Conservation (phyloP, 2,888 invertebrate genomes). For the Ormyrus pomaceus region DNA sequence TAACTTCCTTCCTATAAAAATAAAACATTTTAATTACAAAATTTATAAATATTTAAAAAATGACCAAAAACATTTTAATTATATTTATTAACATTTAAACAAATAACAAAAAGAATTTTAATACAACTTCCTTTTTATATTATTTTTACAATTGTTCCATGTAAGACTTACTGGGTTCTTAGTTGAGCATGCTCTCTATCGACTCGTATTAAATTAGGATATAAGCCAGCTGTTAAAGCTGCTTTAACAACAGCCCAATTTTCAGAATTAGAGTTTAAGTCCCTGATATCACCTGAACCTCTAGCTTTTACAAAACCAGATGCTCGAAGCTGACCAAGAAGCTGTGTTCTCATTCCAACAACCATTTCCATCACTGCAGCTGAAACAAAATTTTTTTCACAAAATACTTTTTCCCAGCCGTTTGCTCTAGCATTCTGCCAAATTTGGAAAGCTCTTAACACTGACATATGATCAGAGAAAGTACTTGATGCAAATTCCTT, state of each 20-base stretch:
- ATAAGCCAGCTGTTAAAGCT: slow-evolving; percentile 90
- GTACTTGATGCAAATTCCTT: slow-evolving; percentile 85
- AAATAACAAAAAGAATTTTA: background rate
- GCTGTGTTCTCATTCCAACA: slow-evolving; percentile 87
- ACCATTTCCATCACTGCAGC: slow-evolving; percentile 93
- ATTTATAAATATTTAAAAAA: background rate
- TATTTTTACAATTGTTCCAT: background rate
- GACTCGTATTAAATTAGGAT: slow-evolving; percentile 90
- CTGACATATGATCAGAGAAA: slow-evolving; percentile 92
- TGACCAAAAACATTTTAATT: background rate
- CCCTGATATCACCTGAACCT: slow-evolving; percentile 83
- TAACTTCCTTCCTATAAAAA: slow-evolving; percentile 78
- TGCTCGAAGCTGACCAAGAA: slow-evolving; percentile 87
- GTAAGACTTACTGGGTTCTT: slow-evolving; percentile 79
- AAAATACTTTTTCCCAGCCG: slow-evolving; percentile 83
- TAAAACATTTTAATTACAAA: background rate
- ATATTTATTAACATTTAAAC: background rate
- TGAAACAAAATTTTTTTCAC: slow-evolving; percentile 86
- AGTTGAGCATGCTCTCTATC: slow-evolving; percentile 81
- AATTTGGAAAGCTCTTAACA: slow-evolving; percentile 87
- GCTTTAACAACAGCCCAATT: slow-evolving; percentile 95
- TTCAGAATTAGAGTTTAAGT: slow-evolving; percentile 89
- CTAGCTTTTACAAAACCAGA: slow-evolving; percentile 84
- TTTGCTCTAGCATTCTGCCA: slow-evolving; percentile 80
- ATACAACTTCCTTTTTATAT: background rate